Conservation (phyloP, 2,888 invertebrate species). For the Pilophorus perplexus region DNA sequence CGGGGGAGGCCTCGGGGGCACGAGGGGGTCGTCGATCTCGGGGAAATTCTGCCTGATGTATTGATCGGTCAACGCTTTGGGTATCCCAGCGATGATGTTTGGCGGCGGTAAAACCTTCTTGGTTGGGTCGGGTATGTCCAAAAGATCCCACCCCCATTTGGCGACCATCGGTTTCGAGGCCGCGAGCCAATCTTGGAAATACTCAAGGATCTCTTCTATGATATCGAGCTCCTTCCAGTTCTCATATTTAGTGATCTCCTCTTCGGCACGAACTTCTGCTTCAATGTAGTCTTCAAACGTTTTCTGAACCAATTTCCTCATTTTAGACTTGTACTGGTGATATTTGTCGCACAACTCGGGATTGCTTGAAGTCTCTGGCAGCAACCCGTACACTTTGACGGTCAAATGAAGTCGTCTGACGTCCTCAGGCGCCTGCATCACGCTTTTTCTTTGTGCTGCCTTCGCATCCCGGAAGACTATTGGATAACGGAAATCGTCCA, state of each 20-base stretch:
- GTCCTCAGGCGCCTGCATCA: background rate
- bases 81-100: conserved; percentile 10
- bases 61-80: conserved; percentile 20
- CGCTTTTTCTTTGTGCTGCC: background rate
- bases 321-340: conserved; percentile 11
- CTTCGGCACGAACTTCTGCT: conserved; percentile 3
- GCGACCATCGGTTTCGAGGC: conserved; percentile 9
- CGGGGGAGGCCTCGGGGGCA: background rate
- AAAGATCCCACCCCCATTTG: conserved; percentile 24
- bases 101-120: conserved; percentile 24
- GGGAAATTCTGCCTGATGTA: conserved; percentile 25
- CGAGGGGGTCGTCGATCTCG: background rate
- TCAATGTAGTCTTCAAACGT: background rate
- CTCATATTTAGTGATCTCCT: background rate
- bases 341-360: conserved; percentile 4
- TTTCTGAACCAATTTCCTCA: conserved; percentile 17
- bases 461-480: conserved; percentile 16
- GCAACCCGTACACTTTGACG: background rate
- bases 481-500: conserved; percentile 25
- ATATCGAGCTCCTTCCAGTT: conserved; percentile 25
- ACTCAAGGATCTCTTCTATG: conserved; percentile 28
- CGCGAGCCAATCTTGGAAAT: conserved; percentile 24
- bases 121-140: conserved; percentile 24
- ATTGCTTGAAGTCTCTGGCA: background rate
- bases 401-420: background rate